Base-by-base conservation (phyloP, 2,888 invertebrate species). In the Hoplodrina ambigua region DNA sequence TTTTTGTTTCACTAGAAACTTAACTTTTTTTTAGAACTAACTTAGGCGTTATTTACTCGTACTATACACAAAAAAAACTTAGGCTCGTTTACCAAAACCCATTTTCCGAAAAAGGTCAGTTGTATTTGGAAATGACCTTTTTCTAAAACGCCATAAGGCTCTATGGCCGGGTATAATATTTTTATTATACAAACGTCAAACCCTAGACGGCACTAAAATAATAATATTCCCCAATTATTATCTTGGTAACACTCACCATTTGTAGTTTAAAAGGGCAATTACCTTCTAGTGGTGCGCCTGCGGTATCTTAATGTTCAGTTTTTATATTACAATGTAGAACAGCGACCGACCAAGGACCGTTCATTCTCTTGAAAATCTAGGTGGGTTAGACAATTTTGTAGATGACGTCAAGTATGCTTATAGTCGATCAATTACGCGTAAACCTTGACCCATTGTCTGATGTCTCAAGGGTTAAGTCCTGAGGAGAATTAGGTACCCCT, bases 401-500 rank as follows among this genome's bases (percentile, higher is more conserved):
- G 25, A 44, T 61, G 33, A 33, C 5, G 15, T n/a, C 6, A 57
- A 56, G 53, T 58, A 50, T 58, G 46, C 30, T 55, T 50, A 53
- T 30, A 46, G 25, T 68, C 20, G 54, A 55, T 75, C 19, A 46
- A 57, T 54, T 46, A 41, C 25, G 54, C 53, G 20, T 52, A 61
- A 75, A 68, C 57, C 61, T 76, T 52, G 37, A 33, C 17, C n/a
- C 19, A 46, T 44, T 61, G 37, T 44, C 46, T 41, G 52, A 30
- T 10, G 53, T 13, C 44, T 61, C 17, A 50, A 60, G 52, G 68
- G 52, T 20, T 30, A 46, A 19, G 10, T 37, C n/a, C 41, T 37
- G 10, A 72, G 10, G 44, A 50, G 13, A 59, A 55, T 57, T 65
- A 30, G 49, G 49, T 15, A 55, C 41, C n/a, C 4, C 20, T 33